Evolutionary conservation across 1,140 invertebrate species (phyloP).

Genomic region (Drosophila nasuta): DNA sequence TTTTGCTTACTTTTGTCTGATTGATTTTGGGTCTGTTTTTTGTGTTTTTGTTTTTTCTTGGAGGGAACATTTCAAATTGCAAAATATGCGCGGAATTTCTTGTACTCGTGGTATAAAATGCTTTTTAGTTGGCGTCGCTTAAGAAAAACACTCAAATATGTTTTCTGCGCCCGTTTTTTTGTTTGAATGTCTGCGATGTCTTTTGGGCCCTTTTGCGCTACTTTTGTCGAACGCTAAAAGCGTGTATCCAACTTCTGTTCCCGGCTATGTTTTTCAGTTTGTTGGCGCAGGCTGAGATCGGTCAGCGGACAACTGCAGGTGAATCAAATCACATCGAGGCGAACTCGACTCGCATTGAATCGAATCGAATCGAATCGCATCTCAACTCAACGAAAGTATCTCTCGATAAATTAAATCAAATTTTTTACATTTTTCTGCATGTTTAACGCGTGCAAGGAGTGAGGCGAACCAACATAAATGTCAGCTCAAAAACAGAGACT

Average conservation of each 20-base stretch:
- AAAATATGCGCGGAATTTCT: slow-evolving; percentile 76
- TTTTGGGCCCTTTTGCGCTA: slow-evolving; percentile 34
- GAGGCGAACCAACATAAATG: slow-evolving; percentile 20
- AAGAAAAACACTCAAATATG: slow-evolving; percentile 56
- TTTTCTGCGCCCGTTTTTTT: slow-evolving; percentile 40
- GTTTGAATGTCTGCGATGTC: slow-evolving; percentile 33
- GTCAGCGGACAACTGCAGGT: slow-evolving; percentile 24
- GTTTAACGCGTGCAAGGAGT: slow-evolving; percentile 67
- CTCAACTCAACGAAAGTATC: slow-evolving; percentile 45
- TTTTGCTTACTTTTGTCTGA: slow-evolving; percentile 25
- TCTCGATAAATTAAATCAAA: slow-evolving; percentile 77
- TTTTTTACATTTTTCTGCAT: slow-evolving; percentile 69
- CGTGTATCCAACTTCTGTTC: slow-evolving; percentile 15
- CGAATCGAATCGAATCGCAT: slow-evolving; percentile 9
- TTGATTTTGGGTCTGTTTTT: slow-evolving; percentile 26
- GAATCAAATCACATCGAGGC: slow-evolving; percentile 27
- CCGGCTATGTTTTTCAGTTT: not conserved
- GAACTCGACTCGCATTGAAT: slow-evolving; percentile 5
- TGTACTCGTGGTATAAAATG: slow-evolving; percentile 65
- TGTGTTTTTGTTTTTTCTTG: slow-evolving; percentile 12
- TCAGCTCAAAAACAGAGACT: not conserved
- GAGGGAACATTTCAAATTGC: slow-evolving; percentile 52
- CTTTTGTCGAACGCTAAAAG: slow-evolving; percentile 61
- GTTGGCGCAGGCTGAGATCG: not conserved
- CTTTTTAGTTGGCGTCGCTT: slow-evolving; percentile 40